Evolutionary conservation across 2,113 vertebrate species (phyloP).

Genomic region (Brienomyrus longianalis): DNA sequence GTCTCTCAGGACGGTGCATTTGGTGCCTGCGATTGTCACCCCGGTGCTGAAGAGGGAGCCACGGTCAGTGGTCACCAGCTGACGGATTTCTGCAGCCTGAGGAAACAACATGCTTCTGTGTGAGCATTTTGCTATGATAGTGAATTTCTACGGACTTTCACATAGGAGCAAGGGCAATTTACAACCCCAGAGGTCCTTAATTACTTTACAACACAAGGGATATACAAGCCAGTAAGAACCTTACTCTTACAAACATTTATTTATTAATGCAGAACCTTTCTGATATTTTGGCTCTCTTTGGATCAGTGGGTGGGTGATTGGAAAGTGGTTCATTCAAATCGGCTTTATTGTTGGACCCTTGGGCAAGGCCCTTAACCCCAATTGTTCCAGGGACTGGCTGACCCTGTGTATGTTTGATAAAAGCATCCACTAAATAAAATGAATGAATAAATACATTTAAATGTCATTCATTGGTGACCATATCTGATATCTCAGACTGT

Average conservation of each 20-base stretch:
- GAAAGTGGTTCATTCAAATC: background rate
- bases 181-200: background rate
- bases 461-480: background rate
- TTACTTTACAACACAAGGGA: background rate
- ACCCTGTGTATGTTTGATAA: background rate
- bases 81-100: conserved; percentile 25
- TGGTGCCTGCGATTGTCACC: background rate
- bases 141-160: background rate
- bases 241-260: background rate
- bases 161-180: background rate
- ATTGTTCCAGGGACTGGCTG: background rate
- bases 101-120: background rate
- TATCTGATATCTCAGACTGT: background rate
- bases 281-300: background rate
- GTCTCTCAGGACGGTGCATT: conserved; percentile 22
- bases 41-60: background rate
- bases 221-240: background rate
- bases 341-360: background rate
- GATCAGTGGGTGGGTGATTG: background rate
- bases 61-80: background rate
- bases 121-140: background rate
- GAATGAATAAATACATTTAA: background rate
- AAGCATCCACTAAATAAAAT: background rate
- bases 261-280: background rate
- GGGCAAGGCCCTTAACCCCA: background rate